Conservation (phyloP, 2,797 vertebrate species). For the Menidia menidia region DNA sequence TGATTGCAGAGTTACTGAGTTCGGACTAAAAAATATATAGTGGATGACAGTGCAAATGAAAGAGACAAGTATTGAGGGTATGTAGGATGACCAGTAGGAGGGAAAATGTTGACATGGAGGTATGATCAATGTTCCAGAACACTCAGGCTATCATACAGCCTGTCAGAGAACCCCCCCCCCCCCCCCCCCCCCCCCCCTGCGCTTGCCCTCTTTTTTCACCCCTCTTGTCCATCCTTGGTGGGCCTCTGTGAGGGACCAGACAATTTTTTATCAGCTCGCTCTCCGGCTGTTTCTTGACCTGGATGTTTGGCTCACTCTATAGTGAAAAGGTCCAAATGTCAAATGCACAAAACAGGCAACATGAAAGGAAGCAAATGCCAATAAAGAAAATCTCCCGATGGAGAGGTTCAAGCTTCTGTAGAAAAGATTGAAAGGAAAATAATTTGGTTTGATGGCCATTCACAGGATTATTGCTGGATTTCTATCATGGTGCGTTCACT, state of each 20-base stretch:
- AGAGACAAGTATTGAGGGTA: constrained; percentile 4
- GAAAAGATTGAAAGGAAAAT: constrained; percentile 50
- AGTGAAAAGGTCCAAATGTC: constrained; percentile 42
- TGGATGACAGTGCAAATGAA: constrained; percentile 26
- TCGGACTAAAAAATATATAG: not conserved
- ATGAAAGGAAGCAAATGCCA: constrained; percentile 44
- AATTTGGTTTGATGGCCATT: constrained; percentile 40
- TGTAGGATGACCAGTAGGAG: constrained; percentile 22
- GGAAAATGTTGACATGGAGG: constrained; percentile 41
- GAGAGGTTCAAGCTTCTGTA: constrained; percentile 8
- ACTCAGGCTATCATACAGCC: constrained; percentile 67
- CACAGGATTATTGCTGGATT: constrained; percentile 44
- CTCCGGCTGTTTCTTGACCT: constrained; percentile 44
- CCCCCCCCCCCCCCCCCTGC: constrained; percentile 43
- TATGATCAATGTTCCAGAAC: constrained; percentile 66
- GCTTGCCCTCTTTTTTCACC: constrained; percentile 41
- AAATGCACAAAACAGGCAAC: constrained; percentile 21
- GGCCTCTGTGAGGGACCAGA: constrained; percentile 37
- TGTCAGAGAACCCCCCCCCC: constrained; percentile 55
- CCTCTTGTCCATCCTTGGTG: constrained; percentile 41
- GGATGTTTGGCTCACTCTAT: constrained; percentile 3
- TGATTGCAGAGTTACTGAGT: constrained; percentile 48
- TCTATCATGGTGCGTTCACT: constrained; percentile 54
- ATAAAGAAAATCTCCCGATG: constrained; percentile 10
- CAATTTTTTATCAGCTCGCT: constrained; percentile 41